Base-by-base conservation (phyloP, 2,797 vertebrate genomes). In the Scomberomorus guttatus region DNA sequence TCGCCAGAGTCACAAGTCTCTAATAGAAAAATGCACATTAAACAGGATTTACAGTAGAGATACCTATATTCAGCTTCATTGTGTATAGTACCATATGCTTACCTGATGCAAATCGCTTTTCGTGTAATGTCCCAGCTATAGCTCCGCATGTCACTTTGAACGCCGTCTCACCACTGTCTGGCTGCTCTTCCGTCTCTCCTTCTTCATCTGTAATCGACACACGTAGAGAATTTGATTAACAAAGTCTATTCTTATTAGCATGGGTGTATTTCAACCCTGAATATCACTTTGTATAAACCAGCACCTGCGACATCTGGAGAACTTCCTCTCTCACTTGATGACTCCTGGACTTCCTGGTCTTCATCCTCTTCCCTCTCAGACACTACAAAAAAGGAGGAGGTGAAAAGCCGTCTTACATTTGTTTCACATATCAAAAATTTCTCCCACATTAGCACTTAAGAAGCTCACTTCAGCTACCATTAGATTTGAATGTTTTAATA, bases 51-150 rank as follows among this genome's bases (percentile, higher is more conserved):
- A 17, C 5, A n/a, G 13, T 20, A 50, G 46, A 20, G 7, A n/a
- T 13, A 22, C 4, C 24, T 4, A 20, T 18, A n/a, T 62, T 62
- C 14, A 18, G 8, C 29, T 24, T n/a, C 13, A 42, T 2, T 24
- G 18, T 74, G 12, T 9, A 6, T 18, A 27, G n/a, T 13, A 6
- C 7, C 10, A 57, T 25, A 20, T 3, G n/a, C n/a, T 58, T 70
- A 95, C 94, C 94, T 88, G 90, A 85, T 17, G 80, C 85, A 72
- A 95, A 95, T 17, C 94, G 90, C 0, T 64, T 34, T 20, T 61
- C 29, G 60, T 94, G 51, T n/a, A 95, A 77, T 1, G 39, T 87
- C 12, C 62, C 93, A 11, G 44, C 5, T 6, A 75, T 3, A 51
- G 2, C 20, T 48, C 88, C 86, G 69, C 92, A 94, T 48, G 82